Percentiles rank a stretch among this genome's conserved stretches.
phyloP scores from a whole-genome alignment of 2,888 invertebrate genomes.

The Salpingus planirostris region DNA sequence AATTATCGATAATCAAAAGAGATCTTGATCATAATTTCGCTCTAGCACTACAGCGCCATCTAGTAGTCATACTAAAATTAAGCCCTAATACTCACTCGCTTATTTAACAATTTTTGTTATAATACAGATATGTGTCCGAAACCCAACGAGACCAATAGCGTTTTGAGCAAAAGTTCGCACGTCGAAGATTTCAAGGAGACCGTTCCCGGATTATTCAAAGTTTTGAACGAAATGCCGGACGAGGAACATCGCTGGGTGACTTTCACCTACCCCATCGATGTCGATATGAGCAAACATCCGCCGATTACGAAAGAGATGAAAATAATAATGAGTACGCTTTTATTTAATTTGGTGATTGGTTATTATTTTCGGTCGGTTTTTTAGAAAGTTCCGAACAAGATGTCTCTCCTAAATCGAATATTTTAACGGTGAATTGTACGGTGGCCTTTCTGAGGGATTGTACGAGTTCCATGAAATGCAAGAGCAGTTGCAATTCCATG shows the following conservation, averaged over 20 bases:
- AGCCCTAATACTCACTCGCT: neutral
- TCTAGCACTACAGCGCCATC: too few relatives aligned
- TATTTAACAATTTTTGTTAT: constrained; percentile 1
- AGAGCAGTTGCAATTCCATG: constrained; percentile 72
- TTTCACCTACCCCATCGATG: constrained; percentile 71
- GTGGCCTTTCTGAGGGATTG: constrained; percentile 88
- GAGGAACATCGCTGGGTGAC: constrained; percentile 71
- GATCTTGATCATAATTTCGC: too few relatives aligned
- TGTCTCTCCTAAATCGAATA: constrained; percentile 50
- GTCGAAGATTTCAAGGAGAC: constrained; percentile 79
- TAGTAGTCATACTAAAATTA: too few relatives aligned
- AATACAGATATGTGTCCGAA: constrained; percentile 81
- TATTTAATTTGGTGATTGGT: too few relatives aligned
- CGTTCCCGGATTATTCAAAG: constrained; percentile 75
- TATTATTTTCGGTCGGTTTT: constrained; percentile 35
- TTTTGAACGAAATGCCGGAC: constrained; percentile 73
- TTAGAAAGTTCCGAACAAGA: constrained; percentile 60
- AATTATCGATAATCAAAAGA: too few relatives aligned
- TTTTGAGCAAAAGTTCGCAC: constrained; percentile 70
- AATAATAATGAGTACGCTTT: constrained; percentile 57
- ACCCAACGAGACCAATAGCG: constrained; percentile 58
- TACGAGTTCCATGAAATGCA: constrained; percentile 81
- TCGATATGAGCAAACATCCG: constrained; percentile 55
- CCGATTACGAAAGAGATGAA: constrained; percentile 59
- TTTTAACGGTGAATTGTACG: constrained; percentile 77